phyloP scores from a whole-genome alignment of 2,113 vertebrate genomes.

The Zapus hudsonius region DNA sequence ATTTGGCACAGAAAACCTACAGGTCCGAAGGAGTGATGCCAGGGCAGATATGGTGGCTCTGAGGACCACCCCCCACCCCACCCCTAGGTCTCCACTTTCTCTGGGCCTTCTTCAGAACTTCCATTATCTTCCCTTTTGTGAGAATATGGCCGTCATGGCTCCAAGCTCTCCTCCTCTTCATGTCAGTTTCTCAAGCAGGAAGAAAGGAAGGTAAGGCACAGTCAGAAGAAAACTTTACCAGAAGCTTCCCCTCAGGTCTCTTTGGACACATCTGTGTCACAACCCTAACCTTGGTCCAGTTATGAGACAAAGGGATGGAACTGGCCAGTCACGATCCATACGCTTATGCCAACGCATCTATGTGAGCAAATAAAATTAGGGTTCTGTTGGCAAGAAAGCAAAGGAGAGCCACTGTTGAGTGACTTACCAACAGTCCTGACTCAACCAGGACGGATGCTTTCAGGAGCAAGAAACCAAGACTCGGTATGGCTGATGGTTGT shows the following conservation, averaged over 20 bases:
- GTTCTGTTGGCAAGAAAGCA: not conserved
- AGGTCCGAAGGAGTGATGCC: not conserved
- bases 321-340: not conserved
- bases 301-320: not conserved
- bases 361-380: not conserved
- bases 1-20: not conserved
- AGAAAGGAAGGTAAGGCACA: not conserved
- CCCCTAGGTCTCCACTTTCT: not conserved
- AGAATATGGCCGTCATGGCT: not conserved
- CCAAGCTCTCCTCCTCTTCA: not conserved
- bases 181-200: constrained; percentile 9
- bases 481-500: not conserved
- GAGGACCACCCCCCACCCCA: not conserved
- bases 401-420: not conserved
- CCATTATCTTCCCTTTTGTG: not conserved
- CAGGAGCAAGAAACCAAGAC: not conserved
- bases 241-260: not conserved
- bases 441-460: not conserved
- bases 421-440: not conserved
- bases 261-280: not conserved
- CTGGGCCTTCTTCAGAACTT: not conserved
- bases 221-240: not conserved
- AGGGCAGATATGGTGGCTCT: no score
- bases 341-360: not conserved
- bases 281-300: not conserved